A percentile compares a stretch with the other conserved stretches of the same genome.
Evolutionary conservation across 2,888 invertebrate genomes (phyloP).

Genomic region (Scrobipalpa atriplicella): DNA sequence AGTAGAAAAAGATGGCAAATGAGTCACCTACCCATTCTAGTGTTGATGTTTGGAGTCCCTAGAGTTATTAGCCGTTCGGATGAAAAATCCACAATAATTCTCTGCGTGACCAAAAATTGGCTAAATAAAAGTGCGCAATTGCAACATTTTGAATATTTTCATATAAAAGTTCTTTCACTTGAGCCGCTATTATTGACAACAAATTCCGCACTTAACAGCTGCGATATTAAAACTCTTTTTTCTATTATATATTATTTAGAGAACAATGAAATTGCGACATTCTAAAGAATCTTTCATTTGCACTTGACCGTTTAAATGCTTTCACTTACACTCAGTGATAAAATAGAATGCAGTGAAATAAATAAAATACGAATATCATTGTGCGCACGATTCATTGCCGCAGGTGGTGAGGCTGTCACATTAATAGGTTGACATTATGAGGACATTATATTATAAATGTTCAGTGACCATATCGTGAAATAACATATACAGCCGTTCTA

Average conservation of each 20-base stretch:
- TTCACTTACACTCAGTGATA: slow-evolving; percentile 3
- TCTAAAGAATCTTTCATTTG: background rate
- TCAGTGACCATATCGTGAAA: slow-evolving; percentile 20
- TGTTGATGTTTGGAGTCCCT: no score
- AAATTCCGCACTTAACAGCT: background rate
- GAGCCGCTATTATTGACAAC: background rate
- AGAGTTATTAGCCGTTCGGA: no score
- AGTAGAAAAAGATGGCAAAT: no score
- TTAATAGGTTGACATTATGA: slow-evolving; percentile 24
- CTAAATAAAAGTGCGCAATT: no score
- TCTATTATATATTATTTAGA: background rate
- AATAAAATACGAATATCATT: slow-evolving; percentile 17
- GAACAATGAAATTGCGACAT: background rate
- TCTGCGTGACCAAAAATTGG: no score
- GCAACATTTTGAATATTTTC: no score
- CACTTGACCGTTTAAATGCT: slow-evolving; percentile 6
- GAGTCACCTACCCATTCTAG: no score
- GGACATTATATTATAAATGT: slow-evolving; percentile 25
- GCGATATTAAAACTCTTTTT: background rate
- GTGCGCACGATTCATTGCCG: slow-evolving; percentile 24
- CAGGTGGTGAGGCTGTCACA: slow-evolving; percentile 23
- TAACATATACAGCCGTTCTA: slow-evolving; percentile 4
- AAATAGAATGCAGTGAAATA: slow-evolving; percentile 4
- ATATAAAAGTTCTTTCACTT: no score
- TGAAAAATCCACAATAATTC: no score